These are phyloP conservation scores for Suncus etruscus DNA, from an alignment of 2,113 vertebrate genomes.

Conservation along the genomic window DNA sequence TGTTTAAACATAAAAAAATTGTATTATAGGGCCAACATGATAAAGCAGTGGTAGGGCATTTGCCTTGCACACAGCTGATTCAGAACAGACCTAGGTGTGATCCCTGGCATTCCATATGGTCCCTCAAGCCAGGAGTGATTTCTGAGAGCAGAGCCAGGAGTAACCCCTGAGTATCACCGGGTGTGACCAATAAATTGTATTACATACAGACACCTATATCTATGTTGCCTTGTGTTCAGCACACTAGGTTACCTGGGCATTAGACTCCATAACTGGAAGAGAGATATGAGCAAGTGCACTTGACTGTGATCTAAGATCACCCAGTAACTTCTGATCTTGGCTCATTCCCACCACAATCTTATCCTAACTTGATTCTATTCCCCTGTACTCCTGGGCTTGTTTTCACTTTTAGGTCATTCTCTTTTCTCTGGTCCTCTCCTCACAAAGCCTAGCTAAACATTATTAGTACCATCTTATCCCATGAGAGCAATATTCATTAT, in stretches of 20 bases:
- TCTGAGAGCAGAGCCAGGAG: no score
- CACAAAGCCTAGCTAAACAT: not conserved
- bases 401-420: not conserved
- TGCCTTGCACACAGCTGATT: no score
- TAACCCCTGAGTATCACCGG: no score
- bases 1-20: no score
- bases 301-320: not conserved
- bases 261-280: not conserved
- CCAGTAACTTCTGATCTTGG: not conserved
- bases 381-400: not conserved
- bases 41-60: no score
- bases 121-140: no score
- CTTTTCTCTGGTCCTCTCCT: not conserved
- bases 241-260: not conserved
- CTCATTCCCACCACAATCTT: not conserved
- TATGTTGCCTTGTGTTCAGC: not conserved
- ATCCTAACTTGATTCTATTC: not conserved
- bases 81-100: no score
- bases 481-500: not conserved
- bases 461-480: not conserved
- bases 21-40: no score
- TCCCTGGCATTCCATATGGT: no score
- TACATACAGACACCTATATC: not conserved
- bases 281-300: not conserved
- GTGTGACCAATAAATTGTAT: not conserved